These are phyloP conservation scores for Hylaeus volcanicus DNA, from an alignment of 1,140 invertebrate genomes.

Conservation along the genomic window DNA sequence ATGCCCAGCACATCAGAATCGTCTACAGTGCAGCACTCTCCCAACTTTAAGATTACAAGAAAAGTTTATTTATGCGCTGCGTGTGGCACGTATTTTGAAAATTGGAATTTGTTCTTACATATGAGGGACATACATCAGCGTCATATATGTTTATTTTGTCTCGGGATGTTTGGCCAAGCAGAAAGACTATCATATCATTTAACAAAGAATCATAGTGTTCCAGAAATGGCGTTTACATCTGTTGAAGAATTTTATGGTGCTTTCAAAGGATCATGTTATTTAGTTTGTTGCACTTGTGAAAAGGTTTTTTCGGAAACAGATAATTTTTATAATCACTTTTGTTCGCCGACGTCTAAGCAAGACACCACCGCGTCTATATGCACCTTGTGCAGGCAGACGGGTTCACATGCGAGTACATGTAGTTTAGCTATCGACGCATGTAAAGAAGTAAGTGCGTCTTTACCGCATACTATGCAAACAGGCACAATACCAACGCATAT, in stretches of 20 bases:
- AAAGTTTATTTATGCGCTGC: constrained; percentile 89
- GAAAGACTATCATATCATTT: constrained; percentile 89
- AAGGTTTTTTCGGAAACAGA: constrained; percentile 86
- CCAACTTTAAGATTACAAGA: constrained; percentile 84
- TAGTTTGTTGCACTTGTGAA: constrained; percentile 90
- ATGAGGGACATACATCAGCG: constrained; percentile 89
- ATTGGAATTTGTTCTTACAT: constrained; percentile 91
- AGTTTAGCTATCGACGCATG: constrained; percentile 58
- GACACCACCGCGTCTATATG: constrained; percentile 64
- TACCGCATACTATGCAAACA: constrained; percentile 15
- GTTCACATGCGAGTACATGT: constrained; percentile 72
- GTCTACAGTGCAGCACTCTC: constrained; percentile 64
- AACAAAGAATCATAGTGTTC: constrained; percentile 87
- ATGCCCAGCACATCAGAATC: constrained; percentile 69
- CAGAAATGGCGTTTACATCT: constrained; percentile 83
- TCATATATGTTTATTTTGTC: constrained; percentile 89
- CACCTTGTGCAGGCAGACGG: constrained; percentile 73
- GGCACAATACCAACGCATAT: constrained; percentile 11
- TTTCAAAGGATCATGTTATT: constrained; percentile 85
- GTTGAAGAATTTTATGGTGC: constrained; percentile 84
- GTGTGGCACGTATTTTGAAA: constrained; percentile 90
- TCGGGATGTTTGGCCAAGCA: constrained; percentile 89
- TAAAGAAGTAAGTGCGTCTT: constrained; percentile 29
- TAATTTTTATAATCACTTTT: constrained; percentile 87
- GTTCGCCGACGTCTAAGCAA: constrained; percentile 73